Evolutionary conservation across 2,888 invertebrate species (phyloP).

Genomic region (Dimorphilus gyrociliatus): DNA sequence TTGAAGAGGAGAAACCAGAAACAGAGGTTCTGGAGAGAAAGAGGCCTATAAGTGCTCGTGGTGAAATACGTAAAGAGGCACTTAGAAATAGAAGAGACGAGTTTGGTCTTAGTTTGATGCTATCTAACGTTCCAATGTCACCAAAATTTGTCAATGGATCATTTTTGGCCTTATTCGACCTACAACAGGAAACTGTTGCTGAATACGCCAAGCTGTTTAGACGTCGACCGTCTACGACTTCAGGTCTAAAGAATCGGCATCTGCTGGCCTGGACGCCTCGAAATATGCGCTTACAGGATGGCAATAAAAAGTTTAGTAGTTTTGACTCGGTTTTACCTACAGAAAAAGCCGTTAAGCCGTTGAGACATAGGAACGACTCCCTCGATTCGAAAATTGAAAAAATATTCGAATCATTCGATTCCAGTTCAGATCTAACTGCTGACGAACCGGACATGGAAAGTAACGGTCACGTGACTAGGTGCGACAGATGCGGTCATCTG

Average conservation of each 20-base stretch:
- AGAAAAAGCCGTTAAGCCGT: too few species aligned
- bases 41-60: constrained; percentile 3
- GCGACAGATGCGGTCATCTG: too few species aligned
- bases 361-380: constrained; percentile 23
- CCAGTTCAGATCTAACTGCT: too few species aligned
- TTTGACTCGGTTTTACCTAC: too few species aligned
- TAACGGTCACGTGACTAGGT: too few species aligned
- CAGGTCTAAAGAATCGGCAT: not conserved
- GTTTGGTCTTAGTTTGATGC: constrained; percentile 76
- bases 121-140: constrained; percentile 87
- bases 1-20: constrained; percentile 11
- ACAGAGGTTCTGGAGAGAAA: constrained; percentile 8
- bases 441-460: too few species aligned
- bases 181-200: constrained; percentile 16
- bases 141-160: constrained; percentile 60
- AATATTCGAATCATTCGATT: constrained; percentile 19
- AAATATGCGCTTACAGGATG: too few species aligned
- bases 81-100: constrained; percentile 33
- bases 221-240: not conserved
- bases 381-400: constrained; percentile 35
- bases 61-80: constrained; percentile 5
- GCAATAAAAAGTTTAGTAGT: too few species aligned
- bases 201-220: constrained; percentile 23
- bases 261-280: too few species aligned
- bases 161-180: constrained; percentile 35